Base-by-base conservation (phyloP, 2,888 invertebrate genomes). In the Scotopteryx bipunctaria region DNA sequence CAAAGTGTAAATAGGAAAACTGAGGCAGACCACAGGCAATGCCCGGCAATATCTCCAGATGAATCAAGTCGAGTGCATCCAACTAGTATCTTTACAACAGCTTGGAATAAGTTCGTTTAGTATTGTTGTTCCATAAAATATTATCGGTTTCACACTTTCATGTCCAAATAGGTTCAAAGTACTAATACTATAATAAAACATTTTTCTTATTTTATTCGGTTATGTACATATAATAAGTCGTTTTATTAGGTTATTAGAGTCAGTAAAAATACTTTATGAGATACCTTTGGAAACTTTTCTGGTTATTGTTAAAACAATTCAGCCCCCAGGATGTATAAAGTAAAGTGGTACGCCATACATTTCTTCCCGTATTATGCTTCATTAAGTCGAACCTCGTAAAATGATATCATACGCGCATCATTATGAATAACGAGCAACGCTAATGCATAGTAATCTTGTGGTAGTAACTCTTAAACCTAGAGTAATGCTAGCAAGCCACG, bases 341-440 rank as follows among this genome's bases (percentile, higher is more conserved):
- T 43, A 44, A 42, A 55, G 19, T 42, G 23, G 31, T 33, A 19
- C 36, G 36, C 31, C 45, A 11, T 50, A 48, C 48, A 45, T 51
- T 47, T 55, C 48, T 46, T 37, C 48, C 45, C 50, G 51, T 58
- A 61, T 59, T 63, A 48, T 41, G 41, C 57, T 57, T 71, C 61
- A 67, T 67, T 64, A 69, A 73, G 59, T 66, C 63, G 35, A 43
- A 37, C 46, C 59, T 66, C 63, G 69, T 73, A 69, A 62, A 69
- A 63, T 75, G 71, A 76, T 72, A 75, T 73, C 71, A 76, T 73
- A 65, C 61, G 58, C 61, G 52, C 71, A 68, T 76, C 70, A 72
- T 70, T 70, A 74, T 68, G 62, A 63, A 61, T 74, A 74, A 71
- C 64, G 67, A 73, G 64, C 49, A 58, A 46, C 63, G 49, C 63